A percentile compares a stretch with the other conserved stretches of the same genome.
phyloP scores from a whole-genome alignment of 37 sponge, comb jelly and placozoan genomes.

The Oopsacas minuta region DNA sequence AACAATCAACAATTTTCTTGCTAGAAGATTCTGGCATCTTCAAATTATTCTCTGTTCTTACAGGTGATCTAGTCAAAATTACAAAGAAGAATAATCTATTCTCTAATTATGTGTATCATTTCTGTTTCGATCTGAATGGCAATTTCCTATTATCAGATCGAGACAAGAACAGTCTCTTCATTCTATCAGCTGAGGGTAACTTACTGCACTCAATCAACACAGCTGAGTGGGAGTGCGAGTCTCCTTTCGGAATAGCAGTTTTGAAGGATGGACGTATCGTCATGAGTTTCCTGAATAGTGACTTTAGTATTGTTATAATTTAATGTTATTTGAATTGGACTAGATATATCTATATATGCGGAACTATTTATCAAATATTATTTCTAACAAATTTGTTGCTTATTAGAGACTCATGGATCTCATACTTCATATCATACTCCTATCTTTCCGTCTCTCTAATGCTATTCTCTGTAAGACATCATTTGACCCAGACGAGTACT shows the following conservation, averaged over 20 bases:
- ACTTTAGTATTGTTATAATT: neutral
- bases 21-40: neutral
- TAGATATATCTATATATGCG: neutral
- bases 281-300: neutral
- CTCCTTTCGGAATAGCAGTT: neutral
- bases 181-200: neutral
- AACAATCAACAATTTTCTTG: neutral
- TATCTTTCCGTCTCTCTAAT: slow-evolving; percentile 30
- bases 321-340: neutral
- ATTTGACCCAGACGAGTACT: slow-evolving; percentile 82
- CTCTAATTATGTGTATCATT: neutral
- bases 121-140: neutral
- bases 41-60: neutral
- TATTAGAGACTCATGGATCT: no score
- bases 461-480: slow-evolving; percentile 42
- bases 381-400: no score
- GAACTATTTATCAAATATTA: neutral
- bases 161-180: slow-evolving; percentile 15
- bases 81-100: neutral
- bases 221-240: neutral
- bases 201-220: neutral
- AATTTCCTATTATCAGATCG: neutral
- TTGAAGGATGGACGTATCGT: neutral
- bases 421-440: neutral
- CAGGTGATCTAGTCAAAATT: neutral